These are phyloP conservation scores for Phylloscopus trochilus DNA, from an alignment of 2,113 vertebrate species.

Conservation along the genomic window DNA sequence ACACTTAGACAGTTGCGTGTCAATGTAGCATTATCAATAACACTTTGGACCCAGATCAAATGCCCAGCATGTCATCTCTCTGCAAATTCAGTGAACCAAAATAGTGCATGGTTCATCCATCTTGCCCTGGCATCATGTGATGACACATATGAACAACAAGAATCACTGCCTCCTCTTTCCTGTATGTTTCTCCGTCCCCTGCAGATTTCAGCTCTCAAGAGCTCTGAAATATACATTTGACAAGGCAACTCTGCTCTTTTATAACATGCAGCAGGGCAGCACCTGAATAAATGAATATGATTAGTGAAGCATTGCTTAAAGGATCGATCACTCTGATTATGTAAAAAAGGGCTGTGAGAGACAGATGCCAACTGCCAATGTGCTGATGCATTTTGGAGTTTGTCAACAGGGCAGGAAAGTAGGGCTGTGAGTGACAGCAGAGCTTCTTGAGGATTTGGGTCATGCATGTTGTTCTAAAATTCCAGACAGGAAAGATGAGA, in stretches of 20 bases:
- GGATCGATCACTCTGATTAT: constrained; percentile 25
- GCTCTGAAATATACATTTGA: constrained; percentile 31
- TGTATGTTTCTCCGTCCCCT: background rate
- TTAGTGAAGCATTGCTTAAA: constrained; percentile 13
- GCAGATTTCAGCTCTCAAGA: background rate
- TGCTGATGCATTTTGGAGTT: background rate
- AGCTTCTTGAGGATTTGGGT: background rate
- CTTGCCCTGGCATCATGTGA: constrained; percentile 11
- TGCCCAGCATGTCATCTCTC: background rate
- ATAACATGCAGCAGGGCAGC: background rate
- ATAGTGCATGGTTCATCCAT: background rate
- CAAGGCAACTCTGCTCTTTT: background rate
- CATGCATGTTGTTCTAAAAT: constrained; percentile 14
- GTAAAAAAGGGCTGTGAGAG: background rate
- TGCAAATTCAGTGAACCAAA: constrained; percentile 12
- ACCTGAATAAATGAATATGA: constrained; percentile 55
- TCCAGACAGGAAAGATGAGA: constrained; percentile 19
- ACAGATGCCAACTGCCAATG: background rate
- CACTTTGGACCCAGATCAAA: background rate
- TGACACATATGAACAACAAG: constrained; percentile 5
- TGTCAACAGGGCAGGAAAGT: background rate
- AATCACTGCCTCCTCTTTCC: background rate
- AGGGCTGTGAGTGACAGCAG: background rate
- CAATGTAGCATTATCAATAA: background rate
- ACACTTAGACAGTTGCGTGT: background rate